Conservation (phyloP, 2,797 vertebrate genomes). For the Squalus acanthias region DNA sequence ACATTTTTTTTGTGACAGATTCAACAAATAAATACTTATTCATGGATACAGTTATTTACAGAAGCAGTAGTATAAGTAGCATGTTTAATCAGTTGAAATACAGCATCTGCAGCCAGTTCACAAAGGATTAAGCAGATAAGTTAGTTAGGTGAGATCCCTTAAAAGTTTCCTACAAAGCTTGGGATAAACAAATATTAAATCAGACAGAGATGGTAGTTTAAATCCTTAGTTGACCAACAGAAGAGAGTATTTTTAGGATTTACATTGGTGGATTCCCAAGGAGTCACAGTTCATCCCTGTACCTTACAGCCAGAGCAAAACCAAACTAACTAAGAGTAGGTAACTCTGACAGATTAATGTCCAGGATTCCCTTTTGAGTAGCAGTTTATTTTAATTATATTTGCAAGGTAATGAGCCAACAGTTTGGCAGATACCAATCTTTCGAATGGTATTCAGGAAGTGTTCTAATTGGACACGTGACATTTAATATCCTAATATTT, state of each 20-base stretch:
- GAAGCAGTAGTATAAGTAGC: too few species aligned
- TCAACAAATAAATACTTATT: background rate
- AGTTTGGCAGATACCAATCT: background rate
- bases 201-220: background rate
- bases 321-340: background rate
- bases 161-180: background rate
- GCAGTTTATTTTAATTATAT: background rate
- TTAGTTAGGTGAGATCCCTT: background rate
- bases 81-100: background rate
- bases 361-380: background rate
- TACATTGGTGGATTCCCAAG: background rate
- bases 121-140: background rate
- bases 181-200: background rate
- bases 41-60: too few species aligned
- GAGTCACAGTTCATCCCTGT: background rate
- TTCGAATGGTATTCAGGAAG: background rate
- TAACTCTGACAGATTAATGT: background rate
- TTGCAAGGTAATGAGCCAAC: background rate
- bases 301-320: background rate
- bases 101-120: background rate
- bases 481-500: background rate
- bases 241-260: background rate
- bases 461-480: background rate
- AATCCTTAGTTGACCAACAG: background rate
- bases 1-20: background rate